A percentile compares a stretch with the other conserved stretches of the same genome.
These are phyloP conservation scores for Nyctibius grandis DNA, from an alignment of 2,797 vertebrate species.

Conservation along the genomic window DNA sequence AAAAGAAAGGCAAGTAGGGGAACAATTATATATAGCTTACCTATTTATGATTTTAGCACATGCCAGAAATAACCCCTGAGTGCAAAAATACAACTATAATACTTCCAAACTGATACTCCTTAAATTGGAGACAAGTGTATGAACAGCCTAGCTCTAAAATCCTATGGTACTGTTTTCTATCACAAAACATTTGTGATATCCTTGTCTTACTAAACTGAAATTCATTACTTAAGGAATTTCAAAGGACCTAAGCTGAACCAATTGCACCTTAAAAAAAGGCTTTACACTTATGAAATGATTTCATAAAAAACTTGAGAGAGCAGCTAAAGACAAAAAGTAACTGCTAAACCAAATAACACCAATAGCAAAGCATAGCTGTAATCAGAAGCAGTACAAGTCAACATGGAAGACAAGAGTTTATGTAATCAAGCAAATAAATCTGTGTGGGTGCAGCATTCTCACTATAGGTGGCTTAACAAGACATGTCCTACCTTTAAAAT, in stretches of 20 bases:
- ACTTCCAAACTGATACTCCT: not conserved
- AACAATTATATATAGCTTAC: constrained; percentile 20
- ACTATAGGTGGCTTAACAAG: not conserved
- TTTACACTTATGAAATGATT: not conserved
- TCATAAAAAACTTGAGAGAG: not conserved
- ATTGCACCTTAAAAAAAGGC: not conserved
- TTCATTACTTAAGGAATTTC: not conserved
- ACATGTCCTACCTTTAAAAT: not conserved
- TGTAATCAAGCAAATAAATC: not conserved
- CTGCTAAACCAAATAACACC: not conserved
- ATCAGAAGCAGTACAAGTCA: not conserved
- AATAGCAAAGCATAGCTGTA: not conserved
- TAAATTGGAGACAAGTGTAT: not conserved
- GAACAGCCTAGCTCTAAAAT: not conserved
- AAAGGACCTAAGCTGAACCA: not conserved
- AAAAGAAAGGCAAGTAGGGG: not conserved
- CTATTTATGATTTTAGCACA: constrained; percentile 26
- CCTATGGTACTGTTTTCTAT: not conserved
- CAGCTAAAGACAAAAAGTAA: not conserved
- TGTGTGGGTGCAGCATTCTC: not conserved
- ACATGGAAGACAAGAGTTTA: not conserved
- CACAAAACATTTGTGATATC: not conserved
- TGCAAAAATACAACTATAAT: not conserved
- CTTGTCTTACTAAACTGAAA: not conserved
- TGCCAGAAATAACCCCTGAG: constrained; percentile 1